Evolutionary conservation across 2,113 vertebrate genomes (phyloP), one percentile per base, ranked within the genome.

Genomic region (Castor canadensis): DNA sequence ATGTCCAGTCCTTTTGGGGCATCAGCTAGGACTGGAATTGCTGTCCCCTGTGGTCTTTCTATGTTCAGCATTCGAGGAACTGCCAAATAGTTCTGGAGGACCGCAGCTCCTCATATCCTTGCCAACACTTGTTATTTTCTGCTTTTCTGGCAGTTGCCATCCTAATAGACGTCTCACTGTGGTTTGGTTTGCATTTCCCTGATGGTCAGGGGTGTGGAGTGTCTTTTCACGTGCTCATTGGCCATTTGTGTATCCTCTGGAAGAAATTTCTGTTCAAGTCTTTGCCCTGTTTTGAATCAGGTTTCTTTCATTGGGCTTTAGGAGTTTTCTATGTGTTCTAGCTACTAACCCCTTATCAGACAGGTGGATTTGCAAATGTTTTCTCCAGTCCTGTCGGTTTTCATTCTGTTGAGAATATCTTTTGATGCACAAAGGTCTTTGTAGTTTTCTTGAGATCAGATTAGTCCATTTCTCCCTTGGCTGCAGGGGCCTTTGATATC

Each of bases 201-300:
- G 1, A 12, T 1, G 28, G 22, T 30, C 20, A 9, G 58, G 49
- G 60, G 10, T 6, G 17, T 13, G 3, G 43, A 26, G 3, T 35
- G 7, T 24, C 20, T 24, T 12, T 9, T 28, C n/a, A n/a, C n/a
- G n/a, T n/a, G n/a, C n/a, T n/a, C n/a, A 22, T 30, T 16, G 15
- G 40, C 40, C 43, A 6, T 19, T 19, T 16, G 30, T 17, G 3
- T 19, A 11, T 62, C 22, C 28, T 22, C 54, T 47, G 2, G 22
- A 43, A 62, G 22, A n/a, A n/a, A 35, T 0, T 6, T 24, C 40
- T 0, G 22, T 40, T 9, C 10, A 13, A 8, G 15, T 35, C 45
- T 52, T 20, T 20, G 13, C 16, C 35, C 17, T 4, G 8, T 13
- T 66, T n/a, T 62, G 72, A 30, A 30, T 13, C 35, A 4, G 2